Evolutionary conservation across 2,113 vertebrate genomes (phyloP).

Genomic region (Cyanistes caeruleus): DNA sequence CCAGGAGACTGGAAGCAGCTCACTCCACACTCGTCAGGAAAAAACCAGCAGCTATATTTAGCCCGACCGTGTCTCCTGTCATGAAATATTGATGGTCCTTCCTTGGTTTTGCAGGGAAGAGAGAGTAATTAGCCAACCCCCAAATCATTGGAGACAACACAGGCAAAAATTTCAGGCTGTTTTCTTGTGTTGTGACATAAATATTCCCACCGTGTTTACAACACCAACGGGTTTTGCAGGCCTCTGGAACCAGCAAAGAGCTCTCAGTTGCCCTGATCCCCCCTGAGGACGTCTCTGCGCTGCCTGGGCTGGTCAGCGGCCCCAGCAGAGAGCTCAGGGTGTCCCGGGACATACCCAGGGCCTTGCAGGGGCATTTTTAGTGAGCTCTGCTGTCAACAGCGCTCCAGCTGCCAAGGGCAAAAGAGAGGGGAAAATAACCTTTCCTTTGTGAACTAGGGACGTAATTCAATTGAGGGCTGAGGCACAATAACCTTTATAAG

Average conservation of each 20-base stretch:
- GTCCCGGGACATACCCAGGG: neutral
- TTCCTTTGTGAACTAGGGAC: neutral
- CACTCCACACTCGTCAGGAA: rapidly evolving
- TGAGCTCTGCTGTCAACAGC: neutral
- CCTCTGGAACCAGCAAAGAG: neutral
- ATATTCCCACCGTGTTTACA: neutral
- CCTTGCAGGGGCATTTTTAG: neutral
- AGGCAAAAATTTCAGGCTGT: neutral
- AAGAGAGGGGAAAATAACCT: neutral
- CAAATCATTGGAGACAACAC: neutral
- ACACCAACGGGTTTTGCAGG: neutral
- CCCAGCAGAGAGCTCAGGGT: neutral
- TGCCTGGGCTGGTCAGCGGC: neutral
- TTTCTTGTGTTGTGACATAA: neutral
- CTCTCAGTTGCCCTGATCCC: neutral
- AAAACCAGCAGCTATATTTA: neutral
- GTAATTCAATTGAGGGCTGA: neutral
- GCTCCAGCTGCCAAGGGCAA: neutral
- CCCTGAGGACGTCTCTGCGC: neutral
- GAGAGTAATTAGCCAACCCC: neutral
- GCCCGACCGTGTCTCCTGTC: rapidly evolving
- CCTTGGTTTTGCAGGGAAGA: neutral
- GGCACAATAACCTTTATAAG: slow-evolving; percentile 8
- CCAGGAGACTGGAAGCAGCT: rapidly evolving
- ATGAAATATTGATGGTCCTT: neutral